A percentile compares a stretch with the other conserved stretches of the same genome.
Conservation (phyloP, 2,797 vertebrate species). For the Holocentrus rufus region DNA sequence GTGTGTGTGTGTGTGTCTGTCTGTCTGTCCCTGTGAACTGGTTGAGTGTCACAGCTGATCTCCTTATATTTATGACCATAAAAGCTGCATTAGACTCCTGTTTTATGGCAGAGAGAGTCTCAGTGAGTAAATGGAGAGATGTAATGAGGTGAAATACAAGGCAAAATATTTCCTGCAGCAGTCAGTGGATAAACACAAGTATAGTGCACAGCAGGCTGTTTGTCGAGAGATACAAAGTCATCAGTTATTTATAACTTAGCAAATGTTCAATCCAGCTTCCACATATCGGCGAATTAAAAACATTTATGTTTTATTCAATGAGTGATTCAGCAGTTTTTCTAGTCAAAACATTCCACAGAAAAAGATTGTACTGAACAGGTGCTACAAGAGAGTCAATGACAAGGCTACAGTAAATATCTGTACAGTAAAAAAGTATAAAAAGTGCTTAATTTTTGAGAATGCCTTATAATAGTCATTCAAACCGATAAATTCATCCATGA, state of each 20-base stretch:
- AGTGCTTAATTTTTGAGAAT: conserved; percentile 56
- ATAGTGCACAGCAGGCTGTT: conserved; percentile 25
- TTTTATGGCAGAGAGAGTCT: conserved; percentile 67
- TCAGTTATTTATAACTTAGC: conserved; percentile 58
- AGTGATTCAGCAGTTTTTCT: conserved; percentile 28
- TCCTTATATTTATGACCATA: conserved; percentile 64
- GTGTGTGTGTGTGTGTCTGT: conserved; percentile 15
- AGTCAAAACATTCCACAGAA: background rate
- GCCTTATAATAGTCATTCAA: conserved; percentile 30
- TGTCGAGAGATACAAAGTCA: conserved; percentile 12
- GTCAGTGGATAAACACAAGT: conserved; percentile 51
- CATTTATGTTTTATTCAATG: conserved; percentile 14
- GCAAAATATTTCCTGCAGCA: conserved; percentile 61
- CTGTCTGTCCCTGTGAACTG: conserved; percentile 10
- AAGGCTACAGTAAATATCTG: conserved; percentile 31
- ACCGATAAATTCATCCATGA: conserved; percentile 47
- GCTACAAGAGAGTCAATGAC: conserved; percentile 21
- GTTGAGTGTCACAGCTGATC: conserved; percentile 23
- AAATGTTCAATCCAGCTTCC: conserved; percentile 37
- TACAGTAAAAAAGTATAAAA: conserved; percentile 52
- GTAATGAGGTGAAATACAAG: conserved; percentile 65
- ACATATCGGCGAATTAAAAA: conserved; percentile 21
- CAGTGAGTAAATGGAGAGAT: conserved; percentile 35
- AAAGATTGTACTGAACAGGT: conserved; percentile 10
- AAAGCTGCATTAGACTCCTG: conserved; percentile 64